Conservation (phyloP, 1,140 invertebrate genomes). For the Campoletis sonorensis region DNA sequence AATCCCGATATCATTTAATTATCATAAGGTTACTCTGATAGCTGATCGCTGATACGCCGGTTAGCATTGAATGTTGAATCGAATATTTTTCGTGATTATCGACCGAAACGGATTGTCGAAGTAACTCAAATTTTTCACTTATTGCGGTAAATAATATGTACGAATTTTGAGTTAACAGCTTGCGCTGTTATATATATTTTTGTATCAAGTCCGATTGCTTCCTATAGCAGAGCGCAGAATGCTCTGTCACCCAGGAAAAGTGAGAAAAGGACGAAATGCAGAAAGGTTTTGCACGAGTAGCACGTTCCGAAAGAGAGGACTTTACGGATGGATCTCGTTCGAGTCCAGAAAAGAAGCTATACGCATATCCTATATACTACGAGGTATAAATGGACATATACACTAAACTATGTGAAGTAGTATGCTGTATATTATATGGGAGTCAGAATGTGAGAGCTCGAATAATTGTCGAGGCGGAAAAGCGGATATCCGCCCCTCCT, state of each 20-base stretch:
- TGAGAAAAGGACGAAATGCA: constrained; percentile 5
- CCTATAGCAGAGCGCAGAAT: neutral
- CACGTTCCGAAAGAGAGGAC: constrained; percentile 24
- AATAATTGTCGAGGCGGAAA: constrained; percentile 62
- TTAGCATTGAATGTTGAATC: too few species aligned
- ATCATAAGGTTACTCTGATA: too few species aligned
- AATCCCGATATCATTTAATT: too few species aligned
- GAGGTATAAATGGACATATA: constrained; percentile 22
- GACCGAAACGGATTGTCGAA: too few species aligned
- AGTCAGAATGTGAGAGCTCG: constrained; percentile 30
- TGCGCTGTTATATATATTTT: too few species aligned
- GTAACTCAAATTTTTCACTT: too few species aligned
- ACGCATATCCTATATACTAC: neutral
- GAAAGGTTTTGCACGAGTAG: constrained; percentile 36
- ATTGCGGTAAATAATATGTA: too few species aligned
- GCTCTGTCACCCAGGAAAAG: neutral
- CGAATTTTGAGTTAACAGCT: too few species aligned
- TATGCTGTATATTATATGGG: neutral
- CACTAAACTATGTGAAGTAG: too few species aligned
- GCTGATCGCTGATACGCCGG: too few species aligned
- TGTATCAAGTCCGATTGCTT: neutral
- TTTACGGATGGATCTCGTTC: constrained; percentile 22
- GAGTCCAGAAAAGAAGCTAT: constrained; percentile 26
- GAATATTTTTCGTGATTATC: too few species aligned
- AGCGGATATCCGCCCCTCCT: constrained; percentile 68